Conservation (phyloP, 2,888 invertebrate genomes). For the Heliconius erato region DNA sequence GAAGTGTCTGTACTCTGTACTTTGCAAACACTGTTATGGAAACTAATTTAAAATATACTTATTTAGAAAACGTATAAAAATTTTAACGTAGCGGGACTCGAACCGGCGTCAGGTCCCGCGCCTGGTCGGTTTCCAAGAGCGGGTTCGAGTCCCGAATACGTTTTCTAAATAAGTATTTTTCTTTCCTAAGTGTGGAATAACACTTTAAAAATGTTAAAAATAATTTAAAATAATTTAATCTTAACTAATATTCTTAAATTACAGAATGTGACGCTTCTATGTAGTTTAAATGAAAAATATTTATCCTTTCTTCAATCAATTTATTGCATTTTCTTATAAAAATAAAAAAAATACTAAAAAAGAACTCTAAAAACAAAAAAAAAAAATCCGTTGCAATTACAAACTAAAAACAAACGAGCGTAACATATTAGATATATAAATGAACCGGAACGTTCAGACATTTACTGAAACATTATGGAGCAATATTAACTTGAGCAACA, state of each 20-base stretch:
- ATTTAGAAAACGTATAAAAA: too few species aligned
- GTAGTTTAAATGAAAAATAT: background rate
- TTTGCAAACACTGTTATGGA: background rate
- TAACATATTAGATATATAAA: slow-evolving; percentile 6
- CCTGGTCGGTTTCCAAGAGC: too few species aligned
- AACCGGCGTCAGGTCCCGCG: too few species aligned
- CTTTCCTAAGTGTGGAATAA: too few species aligned
- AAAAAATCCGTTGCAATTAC: background rate
- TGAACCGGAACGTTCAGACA: slow-evolving; percentile 10
- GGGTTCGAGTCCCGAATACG: too few species aligned
- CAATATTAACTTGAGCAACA: slow-evolving; percentile 29
- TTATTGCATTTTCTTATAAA: background rate
- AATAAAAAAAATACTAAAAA: background rate
- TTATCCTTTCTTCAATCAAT: background rate
- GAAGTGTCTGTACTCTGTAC: background rate
- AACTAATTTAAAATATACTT: too few species aligned
- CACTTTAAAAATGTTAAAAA: too few species aligned
- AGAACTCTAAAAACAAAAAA: background rate
- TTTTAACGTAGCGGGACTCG: too few species aligned
- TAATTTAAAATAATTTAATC: too few species aligned
- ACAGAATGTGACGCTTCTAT: background rate
- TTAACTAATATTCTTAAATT: too few species aligned
- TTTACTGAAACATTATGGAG: slow-evolving; percentile 10
- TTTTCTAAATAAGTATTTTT: too few species aligned
- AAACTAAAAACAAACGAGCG: background rate